Evolutionary conservation across 2,888 invertebrate genomes (phyloP).

Genomic region (Sarcophaga carnaria): DNA sequence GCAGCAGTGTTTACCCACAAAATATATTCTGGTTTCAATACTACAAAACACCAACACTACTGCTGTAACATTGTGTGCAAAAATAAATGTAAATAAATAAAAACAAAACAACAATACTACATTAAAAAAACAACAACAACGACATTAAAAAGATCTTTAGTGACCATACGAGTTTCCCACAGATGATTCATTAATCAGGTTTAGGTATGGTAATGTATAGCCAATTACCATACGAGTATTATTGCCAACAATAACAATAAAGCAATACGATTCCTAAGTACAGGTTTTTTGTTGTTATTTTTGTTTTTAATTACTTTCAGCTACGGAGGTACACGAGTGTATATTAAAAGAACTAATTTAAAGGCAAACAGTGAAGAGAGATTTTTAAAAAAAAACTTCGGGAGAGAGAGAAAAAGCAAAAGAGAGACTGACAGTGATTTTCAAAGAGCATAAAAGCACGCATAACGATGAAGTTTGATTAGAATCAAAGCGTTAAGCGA

Average conservation of each 20-base stretch:
- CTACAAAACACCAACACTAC: neutral
- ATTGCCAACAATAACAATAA: neutral
- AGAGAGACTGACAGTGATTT: neutral
- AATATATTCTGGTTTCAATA: neutral
- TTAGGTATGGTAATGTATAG: neutral
- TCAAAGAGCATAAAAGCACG: neutral
- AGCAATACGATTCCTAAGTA: neutral
- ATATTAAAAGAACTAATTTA: no score
- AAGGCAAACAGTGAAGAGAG: neutral
- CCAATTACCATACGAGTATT: neutral
- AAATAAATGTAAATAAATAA: neutral
- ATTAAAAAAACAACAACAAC: neutral
- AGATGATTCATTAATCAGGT: conserved; percentile 38
- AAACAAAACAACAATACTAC: neutral
- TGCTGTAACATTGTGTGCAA: no score
- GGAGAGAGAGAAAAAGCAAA: neutral
- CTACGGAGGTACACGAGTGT: no score
- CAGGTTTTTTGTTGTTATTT: neutral
- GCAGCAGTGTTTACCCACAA: no score
- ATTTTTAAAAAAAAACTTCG: neutral
- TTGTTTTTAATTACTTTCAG: neutral
- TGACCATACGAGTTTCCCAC: conserved; percentile 58
- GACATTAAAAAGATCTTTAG: conserved; percentile 10
- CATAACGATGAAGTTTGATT: neutral
- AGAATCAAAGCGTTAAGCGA: neutral